Evolutionary conservation across 2,797 vertebrate genomes (phyloP), one percentile per base, ranked within the genome.

Genomic region (Epinephelus awoara): DNA sequence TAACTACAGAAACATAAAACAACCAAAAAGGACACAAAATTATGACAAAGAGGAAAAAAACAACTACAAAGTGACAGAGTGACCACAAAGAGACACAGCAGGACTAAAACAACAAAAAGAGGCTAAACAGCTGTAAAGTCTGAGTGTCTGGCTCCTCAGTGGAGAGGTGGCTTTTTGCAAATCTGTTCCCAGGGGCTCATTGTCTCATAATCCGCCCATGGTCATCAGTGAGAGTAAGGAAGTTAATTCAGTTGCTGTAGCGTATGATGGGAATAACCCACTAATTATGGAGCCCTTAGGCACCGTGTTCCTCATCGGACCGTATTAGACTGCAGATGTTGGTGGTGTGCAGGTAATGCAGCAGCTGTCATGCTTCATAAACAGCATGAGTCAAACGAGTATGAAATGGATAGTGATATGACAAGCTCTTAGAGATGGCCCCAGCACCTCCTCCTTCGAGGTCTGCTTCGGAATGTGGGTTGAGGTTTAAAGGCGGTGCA

Each of bases 261-360:
- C 0, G 5, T 65, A 51, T 11, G 8, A 10, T 40, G 84, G 82
- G 88, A 90, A 87, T 84, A 76, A 67, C 15, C 56, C 51, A 54
- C 13, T 49, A 58, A 67, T 47, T 21, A 46, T 21, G 1, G 27
- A 58, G 47, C 69, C 61, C 62, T 25, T 0, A 19, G 61, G 51
- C 65, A 15, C 3, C 40, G 12, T 54, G 49, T 51, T 50, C 51
- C 29, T 67, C 29, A 34, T 11, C 10, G 44, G 38, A 56, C 19
- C 3, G 1, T 17, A 38, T 51, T 38, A 46, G 23, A 42, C 42
- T 68, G 55, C 57, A 42, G 23, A 6, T 50, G 34, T 50, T 40
- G 58, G 69, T 21, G 23, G 19, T 47, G 49, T 25, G 42, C 66
- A 67, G 67, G 68, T 63, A 29, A 61, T 18, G 55, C 47, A 63